Conservation (phyloP, 2,113 vertebrate genomes). For the Petroica traversi region DNA sequence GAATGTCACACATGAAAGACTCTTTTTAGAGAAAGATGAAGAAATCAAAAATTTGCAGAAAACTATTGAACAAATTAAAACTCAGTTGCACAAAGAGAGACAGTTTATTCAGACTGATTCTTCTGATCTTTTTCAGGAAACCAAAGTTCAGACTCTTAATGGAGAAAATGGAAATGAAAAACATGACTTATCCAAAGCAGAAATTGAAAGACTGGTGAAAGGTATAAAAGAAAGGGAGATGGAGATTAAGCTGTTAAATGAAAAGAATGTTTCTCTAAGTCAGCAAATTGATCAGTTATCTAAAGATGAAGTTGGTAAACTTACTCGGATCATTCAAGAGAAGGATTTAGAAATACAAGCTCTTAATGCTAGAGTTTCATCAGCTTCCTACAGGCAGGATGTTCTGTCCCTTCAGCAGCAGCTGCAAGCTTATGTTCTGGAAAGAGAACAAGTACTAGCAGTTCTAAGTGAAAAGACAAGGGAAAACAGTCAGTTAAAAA, state of each 20-base stretch:
- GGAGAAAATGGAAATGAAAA: constrained; percentile 94
- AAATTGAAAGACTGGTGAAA: constrained; percentile 87
- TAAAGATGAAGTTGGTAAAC: constrained; percentile 89
- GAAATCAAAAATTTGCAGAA: constrained; percentile 85
- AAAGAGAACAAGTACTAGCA: constrained; percentile 89
- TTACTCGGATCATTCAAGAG: constrained; percentile 89
- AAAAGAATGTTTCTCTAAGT: constrained; percentile 89
- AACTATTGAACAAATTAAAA: constrained; percentile 78
- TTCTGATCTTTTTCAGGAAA: constrained; percentile 85
- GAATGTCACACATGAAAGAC: constrained; percentile 79
- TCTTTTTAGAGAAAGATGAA: constrained; percentile 86
- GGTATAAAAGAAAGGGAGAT: constrained; percentile 94
- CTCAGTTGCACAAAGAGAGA: constrained; percentile 72
- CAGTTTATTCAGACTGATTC: constrained; percentile 70
- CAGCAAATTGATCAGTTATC: constrained; percentile 90
- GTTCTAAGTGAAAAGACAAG: constrained; percentile 93
- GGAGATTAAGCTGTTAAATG: constrained; percentile 91
- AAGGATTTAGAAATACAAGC: constrained; percentile 93
- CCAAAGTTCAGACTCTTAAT: constrained; percentile 86
- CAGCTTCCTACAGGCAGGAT: constrained; percentile 81
- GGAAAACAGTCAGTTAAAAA: constrained; percentile 92
- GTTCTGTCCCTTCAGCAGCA: constrained; percentile 89
- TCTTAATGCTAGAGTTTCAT: constrained; percentile 85
- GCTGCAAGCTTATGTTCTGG: constrained; percentile 85
- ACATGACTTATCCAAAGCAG: constrained; percentile 93